Evolutionary conservation across 1,140 invertebrate species (phyloP).

Genomic region (Brachystomella parvula): DNA sequence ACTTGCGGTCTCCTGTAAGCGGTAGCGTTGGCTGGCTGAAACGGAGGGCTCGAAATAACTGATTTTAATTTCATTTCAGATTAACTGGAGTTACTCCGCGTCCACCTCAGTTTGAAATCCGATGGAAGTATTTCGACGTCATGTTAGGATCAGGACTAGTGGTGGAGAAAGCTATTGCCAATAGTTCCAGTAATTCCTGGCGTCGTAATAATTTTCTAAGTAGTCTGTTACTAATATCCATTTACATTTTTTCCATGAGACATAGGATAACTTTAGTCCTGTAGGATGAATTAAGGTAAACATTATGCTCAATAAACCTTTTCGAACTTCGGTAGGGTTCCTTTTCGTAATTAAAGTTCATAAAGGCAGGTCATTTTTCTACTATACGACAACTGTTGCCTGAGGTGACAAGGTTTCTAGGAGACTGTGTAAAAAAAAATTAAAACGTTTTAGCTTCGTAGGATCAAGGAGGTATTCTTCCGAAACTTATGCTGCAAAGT

Average conservation of each 20-base stretch:
- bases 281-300: not conserved
- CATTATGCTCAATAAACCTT: not conserved
- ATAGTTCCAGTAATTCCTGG: not conserved
- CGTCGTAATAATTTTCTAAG: too few relatives aligned
- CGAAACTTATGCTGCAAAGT: too few relatives aligned
- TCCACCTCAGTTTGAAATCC: slow-evolving; percentile 36
- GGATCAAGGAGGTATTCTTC: too few relatives aligned
- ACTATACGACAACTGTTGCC: too few relatives aligned
- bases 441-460: too few relatives aligned
- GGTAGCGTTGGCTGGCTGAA: too few relatives aligned
- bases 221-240: not conserved
- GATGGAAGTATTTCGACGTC: slow-evolving; percentile 35
- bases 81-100: slow-evolving; percentile 32
- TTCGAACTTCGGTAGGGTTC: not conserved
- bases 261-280: not conserved
- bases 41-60: not conserved
- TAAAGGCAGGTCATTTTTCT: too few relatives aligned
- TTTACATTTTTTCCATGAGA: not conserved
- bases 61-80: slow-evolving; percentile 16
- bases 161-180: slow-evolving; percentile 12
- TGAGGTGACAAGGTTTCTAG: too few relatives aligned
- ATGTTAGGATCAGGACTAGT: slow-evolving; percentile 24
- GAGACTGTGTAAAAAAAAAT: too few relatives aligned
- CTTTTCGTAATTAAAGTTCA: too few relatives aligned
- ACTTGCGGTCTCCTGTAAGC: too few relatives aligned